Percentiles rank a stretch among this genome's conserved stretches.
phyloP scores from a whole-genome alignment of 2,797 vertebrate genomes.

The Allenopithecus nigroviridis region DNA sequence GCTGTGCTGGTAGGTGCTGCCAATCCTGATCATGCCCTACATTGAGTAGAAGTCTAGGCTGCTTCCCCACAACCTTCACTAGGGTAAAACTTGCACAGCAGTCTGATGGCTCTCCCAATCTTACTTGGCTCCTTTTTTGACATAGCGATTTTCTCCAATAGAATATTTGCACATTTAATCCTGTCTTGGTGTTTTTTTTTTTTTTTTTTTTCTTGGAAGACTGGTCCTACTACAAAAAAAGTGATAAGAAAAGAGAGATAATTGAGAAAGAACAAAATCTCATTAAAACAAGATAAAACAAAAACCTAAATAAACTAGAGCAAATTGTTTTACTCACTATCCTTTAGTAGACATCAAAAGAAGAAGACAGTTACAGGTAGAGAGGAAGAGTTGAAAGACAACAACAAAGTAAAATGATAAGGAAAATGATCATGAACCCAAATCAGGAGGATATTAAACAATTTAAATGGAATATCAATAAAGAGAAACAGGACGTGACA shows the following conservation, averaged over 20 bases:
- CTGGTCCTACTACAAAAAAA: background rate
- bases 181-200: background rate
- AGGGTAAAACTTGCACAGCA: background rate
- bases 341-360: conserved; percentile 90
- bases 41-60: background rate
- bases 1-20: background rate
- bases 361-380: conserved; percentile 93
- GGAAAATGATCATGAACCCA: conserved; percentile 87
- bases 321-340: conserved; percentile 89
- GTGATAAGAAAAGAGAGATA: conserved; percentile 81
- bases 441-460: conserved; percentile 95
- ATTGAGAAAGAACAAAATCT: conserved; percentile 87
- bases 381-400: conserved; percentile 89
- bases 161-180: background rate
- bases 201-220: background rate
- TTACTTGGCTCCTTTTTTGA: background rate
- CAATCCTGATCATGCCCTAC: background rate
- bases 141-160: background rate
- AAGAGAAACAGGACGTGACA: conserved; percentile 93
- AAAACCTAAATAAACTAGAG: conserved; percentile 88
- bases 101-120: background rate
- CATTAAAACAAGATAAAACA: conserved; percentile 82
- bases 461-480: conserved; percentile 92
- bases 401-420: conserved; percentile 92
- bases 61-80: background rate